Percentiles rank a stretch among this genome's conserved stretches.
Conservation (phyloP, 2,888 invertebrate species). For the Tolmerus cingulatus region DNA sequence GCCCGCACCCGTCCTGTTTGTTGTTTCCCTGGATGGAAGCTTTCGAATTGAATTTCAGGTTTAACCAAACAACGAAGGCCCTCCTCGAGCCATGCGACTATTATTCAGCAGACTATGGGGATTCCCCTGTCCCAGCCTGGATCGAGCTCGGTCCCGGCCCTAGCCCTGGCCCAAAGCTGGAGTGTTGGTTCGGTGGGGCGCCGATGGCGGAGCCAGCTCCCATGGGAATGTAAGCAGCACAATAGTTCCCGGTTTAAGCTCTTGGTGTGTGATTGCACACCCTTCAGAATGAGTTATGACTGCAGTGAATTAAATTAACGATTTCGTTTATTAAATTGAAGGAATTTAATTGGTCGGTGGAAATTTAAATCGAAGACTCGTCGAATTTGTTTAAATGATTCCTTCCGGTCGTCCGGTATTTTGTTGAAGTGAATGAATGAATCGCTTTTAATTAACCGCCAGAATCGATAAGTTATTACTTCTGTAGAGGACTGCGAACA, state of each 20-base stretch:
- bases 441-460: not conserved
- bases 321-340: constrained; percentile 44
- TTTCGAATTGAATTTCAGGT: constrained; percentile 19
- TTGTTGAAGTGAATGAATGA: not conserved
- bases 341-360: constrained; percentile 41
- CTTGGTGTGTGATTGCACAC: constrained; percentile 28
- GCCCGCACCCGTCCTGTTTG: not conserved
- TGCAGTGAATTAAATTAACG: constrained; percentile 47
- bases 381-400: not conserved
- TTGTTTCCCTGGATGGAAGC: constrained; percentile 22
- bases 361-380: not conserved
- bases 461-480: not conserved
- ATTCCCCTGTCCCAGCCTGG: not conserved
- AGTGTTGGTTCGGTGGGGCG: not conserved
- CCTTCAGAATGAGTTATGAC: constrained; percentile 43
- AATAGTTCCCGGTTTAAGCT: not conserved
- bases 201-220: not conserved
- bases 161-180: no score
- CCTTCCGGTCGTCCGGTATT: not conserved
- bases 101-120: not conserved
- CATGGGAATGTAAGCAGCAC: not conserved
- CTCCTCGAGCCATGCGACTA: not conserved
- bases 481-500: not conserved
- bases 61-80: not conserved
- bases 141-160: not conserved